These are phyloP conservation scores for Oreochromis mossambicus DNA, from an alignment of 2,797 vertebrate genomes.

Conservation along the genomic window DNA sequence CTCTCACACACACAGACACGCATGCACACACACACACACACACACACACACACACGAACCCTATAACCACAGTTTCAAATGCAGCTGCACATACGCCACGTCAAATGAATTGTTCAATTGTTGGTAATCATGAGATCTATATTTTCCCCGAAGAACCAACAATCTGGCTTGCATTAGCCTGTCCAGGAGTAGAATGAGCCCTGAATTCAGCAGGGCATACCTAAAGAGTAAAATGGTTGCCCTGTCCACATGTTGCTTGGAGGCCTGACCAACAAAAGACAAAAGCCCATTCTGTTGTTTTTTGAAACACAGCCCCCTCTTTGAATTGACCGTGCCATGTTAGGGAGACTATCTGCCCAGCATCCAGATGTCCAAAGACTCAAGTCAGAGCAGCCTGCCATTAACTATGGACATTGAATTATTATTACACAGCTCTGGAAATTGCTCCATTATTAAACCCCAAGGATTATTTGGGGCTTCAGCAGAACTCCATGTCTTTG, in stretches of 20 bases:
- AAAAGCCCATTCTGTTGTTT: conserved; percentile 62
- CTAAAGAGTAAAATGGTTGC: conserved; percentile 39
- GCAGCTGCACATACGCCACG: conserved; percentile 55
- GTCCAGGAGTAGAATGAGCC: conserved; percentile 37
- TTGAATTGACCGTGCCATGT: conserved; percentile 26
- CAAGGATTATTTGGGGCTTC: conserved; percentile 46
- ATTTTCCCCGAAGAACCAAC: conserved; percentile 51
- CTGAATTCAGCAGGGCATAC: conserved; percentile 41
- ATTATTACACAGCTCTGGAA: conserved; percentile 54
- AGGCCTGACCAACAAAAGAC: conserved; percentile 51
- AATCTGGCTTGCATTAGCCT: conserved; percentile 68
- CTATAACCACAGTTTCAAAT: conserved; percentile 39
- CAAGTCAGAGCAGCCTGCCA: not conserved
- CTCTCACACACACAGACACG: not conserved
- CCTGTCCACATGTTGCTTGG: conserved; percentile 52
- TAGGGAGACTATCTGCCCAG: conserved; percentile 32
- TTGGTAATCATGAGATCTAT: conserved; percentile 71
- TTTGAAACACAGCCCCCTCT: conserved; percentile 20
- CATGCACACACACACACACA: not conserved
- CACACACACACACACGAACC: conserved; percentile 1
- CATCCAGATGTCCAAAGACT: conserved; percentile 63
- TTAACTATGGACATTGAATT: conserved; percentile 28
- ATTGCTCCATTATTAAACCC: conserved; percentile 59
- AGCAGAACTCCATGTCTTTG: conserved; percentile 21
- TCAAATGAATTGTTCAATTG: conserved; percentile 73